phyloP scores from a whole-genome alignment of 53 echinoderm and acorn worm genomes.

The Glandiceps talaboti region DNA sequence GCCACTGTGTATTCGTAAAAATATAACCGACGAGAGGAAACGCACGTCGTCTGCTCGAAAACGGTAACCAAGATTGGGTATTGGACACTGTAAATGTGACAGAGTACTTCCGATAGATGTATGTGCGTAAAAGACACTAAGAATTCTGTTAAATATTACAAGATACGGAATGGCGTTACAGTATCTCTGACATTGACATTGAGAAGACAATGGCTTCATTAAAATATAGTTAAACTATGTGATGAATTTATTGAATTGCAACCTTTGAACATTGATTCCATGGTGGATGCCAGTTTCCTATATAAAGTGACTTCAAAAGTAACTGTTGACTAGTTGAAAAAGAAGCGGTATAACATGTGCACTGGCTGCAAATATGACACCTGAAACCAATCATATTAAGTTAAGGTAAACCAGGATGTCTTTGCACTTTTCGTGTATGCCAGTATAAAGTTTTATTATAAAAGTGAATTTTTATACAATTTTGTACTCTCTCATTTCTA shows the following conservation, averaged over 20 bases:
- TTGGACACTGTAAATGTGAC: too few species aligned
- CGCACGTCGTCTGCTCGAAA: background rate
- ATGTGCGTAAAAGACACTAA: too few species aligned
- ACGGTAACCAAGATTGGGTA: too few species aligned
- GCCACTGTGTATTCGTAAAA: background rate
- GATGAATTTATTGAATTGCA: background rate
- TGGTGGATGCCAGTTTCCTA: too few species aligned
- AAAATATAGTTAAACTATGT: background rate
- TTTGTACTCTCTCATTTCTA: background rate
- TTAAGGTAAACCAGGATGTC: background rate
- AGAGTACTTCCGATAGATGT: too few species aligned
- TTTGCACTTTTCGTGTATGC: background rate
- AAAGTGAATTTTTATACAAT: background rate
- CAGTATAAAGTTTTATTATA: background rate
- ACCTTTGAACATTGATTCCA: background rate
- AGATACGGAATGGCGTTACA: background rate
- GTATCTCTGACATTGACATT: background rate
- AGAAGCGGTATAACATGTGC: background rate
- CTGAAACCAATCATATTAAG: background rate
- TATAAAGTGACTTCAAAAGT: background rate
- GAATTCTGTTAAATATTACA: too few species aligned
- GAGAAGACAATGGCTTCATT: background rate
- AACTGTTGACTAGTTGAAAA: background rate
- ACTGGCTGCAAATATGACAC: background rate
- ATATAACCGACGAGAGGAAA: background rate